Conservation (phyloP, 2,888 invertebrate species). For the Globia sparganii region DNA sequence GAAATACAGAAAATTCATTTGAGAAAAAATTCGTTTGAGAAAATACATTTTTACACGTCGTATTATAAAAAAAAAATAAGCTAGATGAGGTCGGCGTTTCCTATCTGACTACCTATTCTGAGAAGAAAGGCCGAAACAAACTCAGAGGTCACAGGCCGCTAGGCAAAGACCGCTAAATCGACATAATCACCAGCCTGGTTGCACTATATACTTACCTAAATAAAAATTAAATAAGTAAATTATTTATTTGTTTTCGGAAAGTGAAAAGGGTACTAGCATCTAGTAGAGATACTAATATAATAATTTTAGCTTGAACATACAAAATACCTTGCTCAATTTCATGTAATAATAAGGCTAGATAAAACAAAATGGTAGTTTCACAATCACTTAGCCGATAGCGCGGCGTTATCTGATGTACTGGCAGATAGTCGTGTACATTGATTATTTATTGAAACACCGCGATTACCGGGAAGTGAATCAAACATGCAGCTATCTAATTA, state of each 20-base stretch:
- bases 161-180: too few relatives aligned
- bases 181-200: background rate
- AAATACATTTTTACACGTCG: too few relatives aligned
- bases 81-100: too few relatives aligned
- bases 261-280: too few relatives aligned
- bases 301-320: constrained; percentile 10
- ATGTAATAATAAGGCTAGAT: constrained; percentile 32
- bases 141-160: background rate
- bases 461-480: constrained; percentile 24
- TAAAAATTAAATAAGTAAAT: background rate
- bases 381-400: constrained; percentile 57
- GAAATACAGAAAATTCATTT: too few relatives aligned
- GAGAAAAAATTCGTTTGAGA: too few relatives aligned
- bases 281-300: background rate
- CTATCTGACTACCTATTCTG: background rate
- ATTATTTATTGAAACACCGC: constrained; percentile 28
- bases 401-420: constrained; percentile 46
- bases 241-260: background rate
- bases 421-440: constrained; percentile 36
- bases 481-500: constrained; percentile 25
- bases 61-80: too few relatives aligned
- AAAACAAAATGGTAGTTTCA: constrained; percentile 34
- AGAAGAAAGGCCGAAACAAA: background rate
- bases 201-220: background rate
- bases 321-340: constrained; percentile 18